Conservation (phyloP, 2,888 invertebrate species). For the Synergus laeviventris region DNA sequence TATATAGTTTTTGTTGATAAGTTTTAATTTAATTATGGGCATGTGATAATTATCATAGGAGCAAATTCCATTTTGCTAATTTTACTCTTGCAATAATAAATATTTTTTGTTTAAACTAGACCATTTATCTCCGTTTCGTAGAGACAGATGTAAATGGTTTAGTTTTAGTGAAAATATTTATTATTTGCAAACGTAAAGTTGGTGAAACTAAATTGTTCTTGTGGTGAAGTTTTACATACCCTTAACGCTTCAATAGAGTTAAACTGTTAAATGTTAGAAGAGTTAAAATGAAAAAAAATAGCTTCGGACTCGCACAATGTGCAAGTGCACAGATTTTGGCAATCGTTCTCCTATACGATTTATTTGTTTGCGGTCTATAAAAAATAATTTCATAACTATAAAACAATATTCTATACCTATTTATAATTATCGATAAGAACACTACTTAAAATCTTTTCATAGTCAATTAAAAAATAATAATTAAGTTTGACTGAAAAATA, state of each 20-base stretch:
- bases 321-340: conserved; percentile 19
- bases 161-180: no score
- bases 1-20: neutral
- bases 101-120: no score
- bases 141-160: no score
- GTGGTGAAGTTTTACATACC: no score
- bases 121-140: no score
- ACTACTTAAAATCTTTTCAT: neutral
- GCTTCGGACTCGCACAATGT: conserved; percentile 7
- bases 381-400: conserved; percentile 26
- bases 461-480: neutral
- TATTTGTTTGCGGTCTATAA: conserved; percentile 16
- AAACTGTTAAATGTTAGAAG: conserved; percentile 7
- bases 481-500: neutral
- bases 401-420: conserved; percentile 9
- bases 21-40: conserved; percentile 13
- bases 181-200: no score
- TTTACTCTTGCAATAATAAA: no score
- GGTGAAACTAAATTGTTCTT: no score
- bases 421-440: neutral
- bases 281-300: conserved; percentile 21
- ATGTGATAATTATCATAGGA: no score
- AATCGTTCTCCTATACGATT: conserved; percentile 13
- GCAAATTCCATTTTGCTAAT: no score
- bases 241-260: conserved; percentile 3